These are phyloP conservation scores for Poecilia picta DNA, from an alignment of 2,797 vertebrate species.

Conservation along the genomic window DNA sequence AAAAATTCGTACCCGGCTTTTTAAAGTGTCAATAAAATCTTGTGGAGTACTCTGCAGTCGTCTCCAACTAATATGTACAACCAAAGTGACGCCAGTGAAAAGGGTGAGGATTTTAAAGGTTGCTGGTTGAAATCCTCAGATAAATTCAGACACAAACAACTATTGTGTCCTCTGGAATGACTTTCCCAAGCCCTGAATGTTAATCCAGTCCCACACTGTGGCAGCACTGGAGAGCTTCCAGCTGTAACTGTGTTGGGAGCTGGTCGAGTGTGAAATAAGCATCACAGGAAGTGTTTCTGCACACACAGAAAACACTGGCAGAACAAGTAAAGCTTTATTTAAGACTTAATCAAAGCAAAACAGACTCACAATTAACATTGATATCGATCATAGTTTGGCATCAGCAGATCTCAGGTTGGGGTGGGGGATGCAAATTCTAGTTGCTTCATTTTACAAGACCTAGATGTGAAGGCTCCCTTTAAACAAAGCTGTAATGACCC, in stretches of 20 bases:
- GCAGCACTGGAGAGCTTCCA: slow-evolving; percentile 34
- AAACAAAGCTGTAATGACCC: neutral
- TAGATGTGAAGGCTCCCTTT: neutral
- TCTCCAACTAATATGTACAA: slow-evolving; percentile 40
- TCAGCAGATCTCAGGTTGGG: neutral
- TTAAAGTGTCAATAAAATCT: slow-evolving; percentile 44
- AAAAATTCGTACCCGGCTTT: slow-evolving; percentile 44
- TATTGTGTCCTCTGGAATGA: slow-evolving; percentile 35
- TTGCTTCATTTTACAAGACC: neutral
- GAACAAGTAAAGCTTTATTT: slow-evolving; percentile 12
- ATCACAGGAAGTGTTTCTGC: slow-evolving; percentile 17
- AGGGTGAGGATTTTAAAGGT: slow-evolving; percentile 40
- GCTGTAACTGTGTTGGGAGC: slow-evolving; percentile 28
- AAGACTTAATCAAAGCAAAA: slow-evolving; percentile 4
- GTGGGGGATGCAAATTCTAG: neutral
- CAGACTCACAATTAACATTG: neutral
- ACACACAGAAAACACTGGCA: slow-evolving; percentile 6
- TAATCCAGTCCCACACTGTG: slow-evolving; percentile 33
- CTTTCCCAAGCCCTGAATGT: slow-evolving; percentile 25
- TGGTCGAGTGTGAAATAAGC: slow-evolving; percentile 32
- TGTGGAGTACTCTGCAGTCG: slow-evolving; percentile 30
- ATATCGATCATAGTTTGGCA: neutral
- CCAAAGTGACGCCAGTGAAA: slow-evolving; percentile 14
- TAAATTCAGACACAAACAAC: slow-evolving; percentile 35
- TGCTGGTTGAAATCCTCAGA: slow-evolving; percentile 42